These are phyloP conservation scores for Ephydatia muelleri DNA, from an alignment of 37 sponge, comb jelly and placozoan genomes.

Conservation along the genomic window DNA sequence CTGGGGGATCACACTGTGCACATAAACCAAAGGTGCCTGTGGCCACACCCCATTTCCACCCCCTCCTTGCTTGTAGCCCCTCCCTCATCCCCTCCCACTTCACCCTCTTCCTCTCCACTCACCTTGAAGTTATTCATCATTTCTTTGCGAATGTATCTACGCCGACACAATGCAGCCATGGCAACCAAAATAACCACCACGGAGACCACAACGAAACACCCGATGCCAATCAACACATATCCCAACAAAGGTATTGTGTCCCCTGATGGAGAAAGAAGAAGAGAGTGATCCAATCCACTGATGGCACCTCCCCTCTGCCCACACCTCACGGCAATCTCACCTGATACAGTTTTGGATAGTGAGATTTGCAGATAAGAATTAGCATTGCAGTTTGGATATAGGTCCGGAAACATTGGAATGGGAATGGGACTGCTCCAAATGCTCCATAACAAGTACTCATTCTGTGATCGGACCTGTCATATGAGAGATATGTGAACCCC, in stretches of 20 bases:
- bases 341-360: background rate
- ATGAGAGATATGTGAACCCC: background rate
- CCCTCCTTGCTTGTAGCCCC: background rate
- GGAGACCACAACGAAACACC: background rate
- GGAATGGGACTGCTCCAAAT: slow-evolving; percentile 40
- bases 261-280: background rate
- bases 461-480: slow-evolving; percentile 21
- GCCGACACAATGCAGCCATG: background rate
- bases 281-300: too few relatives aligned
- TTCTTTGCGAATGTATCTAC: background rate
- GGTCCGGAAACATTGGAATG: slow-evolving; percentile 18
- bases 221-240: background rate
- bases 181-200: background rate
- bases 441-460: slow-evolving; percentile 40
- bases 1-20: background rate
- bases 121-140: background rate
- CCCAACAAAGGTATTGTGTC: background rate
- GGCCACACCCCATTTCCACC: background rate
- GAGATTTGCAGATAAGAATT: background rate
- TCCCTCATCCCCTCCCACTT: background rate
- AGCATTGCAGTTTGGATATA: slow-evolving; percentile 29
- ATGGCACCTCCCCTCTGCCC: background rate
- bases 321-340: background rate
- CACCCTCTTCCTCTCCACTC: background rate
- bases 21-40: background rate